phyloP scores from a whole-genome alignment of 64 coral and sea anemone species.

The Exaiptasia diaphana region DNA sequence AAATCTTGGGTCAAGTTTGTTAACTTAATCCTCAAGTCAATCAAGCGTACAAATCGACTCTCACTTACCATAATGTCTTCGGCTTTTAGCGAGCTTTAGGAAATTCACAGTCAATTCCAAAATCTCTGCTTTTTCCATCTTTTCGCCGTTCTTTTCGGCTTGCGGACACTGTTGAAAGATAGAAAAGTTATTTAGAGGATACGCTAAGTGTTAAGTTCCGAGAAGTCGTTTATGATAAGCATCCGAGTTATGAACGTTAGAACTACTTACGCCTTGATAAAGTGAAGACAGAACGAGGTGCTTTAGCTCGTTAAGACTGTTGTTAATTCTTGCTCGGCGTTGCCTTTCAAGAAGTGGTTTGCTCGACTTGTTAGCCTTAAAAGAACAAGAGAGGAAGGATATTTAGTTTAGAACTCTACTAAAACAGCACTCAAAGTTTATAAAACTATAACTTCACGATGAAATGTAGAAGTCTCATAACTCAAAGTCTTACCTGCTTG shows the following conservation, averaged over 20 bases:
- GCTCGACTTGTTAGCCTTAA: slow-evolving; percentile 31
- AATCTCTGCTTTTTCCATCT: slow-evolving; percentile 96
- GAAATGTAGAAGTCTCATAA: too few species aligned
- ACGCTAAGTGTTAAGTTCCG: neutral
- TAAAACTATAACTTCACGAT: too few species aligned
- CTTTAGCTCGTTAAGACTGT: slow-evolving; percentile 57
- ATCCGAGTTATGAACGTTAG: neutral
- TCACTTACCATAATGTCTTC: slow-evolving; percentile 14
- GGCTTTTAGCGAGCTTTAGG: slow-evolving; percentile 47
- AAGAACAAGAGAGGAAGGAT: neutral
- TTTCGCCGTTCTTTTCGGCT: slow-evolving; percentile 77
- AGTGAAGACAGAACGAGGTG: slow-evolving; percentile 47
- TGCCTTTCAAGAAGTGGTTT: slow-evolving; percentile 64
- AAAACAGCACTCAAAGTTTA: too few species aligned
- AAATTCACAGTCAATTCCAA: slow-evolving; percentile 81
- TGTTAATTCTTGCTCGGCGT: slow-evolving; percentile 53
- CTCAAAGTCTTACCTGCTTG: neutral
- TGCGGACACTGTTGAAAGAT: neutral
- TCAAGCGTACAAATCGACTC: neutral
- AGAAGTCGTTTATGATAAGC: neutral
- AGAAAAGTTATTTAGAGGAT: neutral
- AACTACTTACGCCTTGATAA: slow-evolving; percentile 46
- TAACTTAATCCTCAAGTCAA: too few species aligned
- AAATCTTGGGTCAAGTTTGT: too few species aligned
- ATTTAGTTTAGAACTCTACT: too few species aligned